Base-by-base conservation (phyloP, 1,140 invertebrate genomes). In the Drosophila eugracilis region DNA sequence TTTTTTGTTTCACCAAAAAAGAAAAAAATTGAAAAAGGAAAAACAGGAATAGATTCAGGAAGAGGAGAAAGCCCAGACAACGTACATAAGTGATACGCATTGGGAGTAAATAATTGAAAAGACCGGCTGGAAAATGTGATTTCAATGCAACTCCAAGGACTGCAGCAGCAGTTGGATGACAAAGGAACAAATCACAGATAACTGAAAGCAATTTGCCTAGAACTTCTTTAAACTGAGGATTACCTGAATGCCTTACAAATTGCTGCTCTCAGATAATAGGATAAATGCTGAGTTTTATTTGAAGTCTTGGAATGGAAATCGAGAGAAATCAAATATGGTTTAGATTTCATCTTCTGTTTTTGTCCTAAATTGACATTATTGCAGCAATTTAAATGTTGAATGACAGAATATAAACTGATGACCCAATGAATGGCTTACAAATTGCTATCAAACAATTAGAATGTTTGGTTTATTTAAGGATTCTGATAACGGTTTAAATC, bases 31-130 rank as follows among this genome's bases (percentile, higher is more conserved):
- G n/a, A n/a, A n/a, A n/a, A n/a, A n/a, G n/a, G n/a, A n/a, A n/a
- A n/a, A n/a, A n/a, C n/a, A n/a, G 19, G 9, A 37, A 36, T 7
- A 15, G 17, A 45, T 53, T 36, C 22, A 60, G 70, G 59, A 37
- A 17, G 15, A 19, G 34, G 53, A 49, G 66, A 7, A 47, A 65
- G 49, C 24, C 30, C 30, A 7, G 17, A n/a, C n/a, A n/a, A n/a
- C n/a, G n/a, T n/a, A n/a, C 10, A 62, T 62, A 48, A 58, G 44
- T 22, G 65, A 50, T 62, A 39, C 50, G 58, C 39, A 49, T 69
- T 57, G 63, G 48, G 17, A 44, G 44, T 70, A 49, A 72, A 75
- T 73, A 74, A 73, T 73, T 75, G 72, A 74, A 54, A 54, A 73
- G 41, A 41, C 19, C 49, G 54, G 42, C 14, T 15, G 48, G 48